Evolutionary conservation across 2,113 vertebrate species (phyloP).

Genomic region (Lucifuga dentata): DNA sequence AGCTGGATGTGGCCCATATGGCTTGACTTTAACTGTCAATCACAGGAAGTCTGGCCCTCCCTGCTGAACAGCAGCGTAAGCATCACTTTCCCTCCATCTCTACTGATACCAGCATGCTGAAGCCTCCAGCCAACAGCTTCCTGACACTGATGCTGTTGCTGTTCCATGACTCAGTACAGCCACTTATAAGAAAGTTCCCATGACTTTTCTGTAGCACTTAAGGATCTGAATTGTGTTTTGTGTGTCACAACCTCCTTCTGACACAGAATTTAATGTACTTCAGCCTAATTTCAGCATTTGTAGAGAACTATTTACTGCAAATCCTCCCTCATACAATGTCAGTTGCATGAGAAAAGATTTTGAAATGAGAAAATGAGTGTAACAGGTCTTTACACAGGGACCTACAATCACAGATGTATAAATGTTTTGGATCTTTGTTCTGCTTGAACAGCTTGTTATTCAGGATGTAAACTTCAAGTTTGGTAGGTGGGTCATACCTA

Average conservation of each 20-base stretch:
- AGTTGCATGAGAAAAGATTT: slow-evolving; percentile 30
- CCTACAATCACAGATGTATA: slow-evolving; percentile 37
- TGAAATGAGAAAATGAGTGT: slow-evolving; percentile 31
- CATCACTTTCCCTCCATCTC: slow-evolving; percentile 36
- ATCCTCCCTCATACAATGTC: slow-evolving; percentile 21
- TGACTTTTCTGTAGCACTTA: slow-evolving; percentile 30
- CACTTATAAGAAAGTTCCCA: slow-evolving; percentile 36
- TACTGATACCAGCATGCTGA: slow-evolving; percentile 38
- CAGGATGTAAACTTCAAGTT: slow-evolving; percentile 53
- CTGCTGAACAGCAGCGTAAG: slow-evolving; percentile 32
- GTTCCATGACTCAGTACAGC: slow-evolving; percentile 61
- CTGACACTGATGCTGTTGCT: slow-evolving; percentile 56
- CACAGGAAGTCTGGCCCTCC: slow-evolving; percentile 1
- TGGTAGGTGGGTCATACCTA: slow-evolving; percentile 30
- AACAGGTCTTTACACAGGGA: slow-evolving; percentile 32
- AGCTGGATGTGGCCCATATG: slow-evolving; percentile 42
- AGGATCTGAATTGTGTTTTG: slow-evolving; percentile 15
- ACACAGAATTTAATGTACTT: neutral
- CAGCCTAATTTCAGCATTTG: slow-evolving; percentile 38
- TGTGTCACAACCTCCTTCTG: slow-evolving; percentile 13
- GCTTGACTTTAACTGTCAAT: slow-evolving; percentile 29
- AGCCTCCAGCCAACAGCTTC: slow-evolving; percentile 48
- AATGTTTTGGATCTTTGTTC: slow-evolving; percentile 57
- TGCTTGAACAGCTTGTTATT: slow-evolving; percentile 56
- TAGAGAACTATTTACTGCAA: slow-evolving; percentile 50